A percentile compares a stretch with the other conserved stretches of the same genome.
These are phyloP conservation scores for Perithous albicinctus DNA, from an alignment of 2,888 invertebrate species.

Conservation along the genomic window DNA sequence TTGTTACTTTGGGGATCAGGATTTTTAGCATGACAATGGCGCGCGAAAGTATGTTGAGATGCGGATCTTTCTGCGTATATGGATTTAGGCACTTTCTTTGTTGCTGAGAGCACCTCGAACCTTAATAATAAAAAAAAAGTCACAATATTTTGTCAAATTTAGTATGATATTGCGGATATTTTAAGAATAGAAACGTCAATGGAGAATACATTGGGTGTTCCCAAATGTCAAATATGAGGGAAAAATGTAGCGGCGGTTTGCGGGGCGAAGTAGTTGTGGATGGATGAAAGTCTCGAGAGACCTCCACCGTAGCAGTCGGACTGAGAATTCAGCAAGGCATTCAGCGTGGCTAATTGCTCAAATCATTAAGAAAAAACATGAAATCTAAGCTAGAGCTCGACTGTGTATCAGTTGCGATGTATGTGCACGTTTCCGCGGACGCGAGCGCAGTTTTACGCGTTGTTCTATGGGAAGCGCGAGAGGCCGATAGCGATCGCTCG, in stretches of 20 bases:
- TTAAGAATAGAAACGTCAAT: not conserved
- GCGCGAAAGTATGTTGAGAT: conserved; percentile 38
- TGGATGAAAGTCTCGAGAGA: conserved; percentile 66
- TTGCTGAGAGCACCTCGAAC: conserved; percentile 12
- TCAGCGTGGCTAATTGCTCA: conserved; percentile 85
- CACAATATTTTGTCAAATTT: not conserved
- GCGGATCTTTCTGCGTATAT: conserved; percentile 28
- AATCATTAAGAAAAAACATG: conserved; percentile 85
- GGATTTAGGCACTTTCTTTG: conserved; percentile 11
- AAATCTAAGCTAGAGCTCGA: conserved; percentile 79
- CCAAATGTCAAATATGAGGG: conserved; percentile 36
- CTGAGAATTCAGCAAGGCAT: conserved; percentile 82
- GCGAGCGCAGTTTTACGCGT: conserved; percentile 59
- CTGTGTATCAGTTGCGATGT: conserved; percentile 36
- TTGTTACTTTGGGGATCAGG: conserved; percentile 77
- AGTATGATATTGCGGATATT: not conserved
- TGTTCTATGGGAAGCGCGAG: conserved; percentile 69
- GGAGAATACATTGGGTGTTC: not conserved
- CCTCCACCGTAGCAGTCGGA: conserved; percentile 69
- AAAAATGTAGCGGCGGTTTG: conserved; percentile 40
- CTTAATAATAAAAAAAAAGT: conserved; percentile 3
- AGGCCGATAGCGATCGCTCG: conserved; percentile 62
- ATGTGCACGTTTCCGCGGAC: conserved; percentile 64
- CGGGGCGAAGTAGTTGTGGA: conserved; percentile 57
- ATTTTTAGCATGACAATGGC: conserved; percentile 83